phyloP scores from a whole-genome alignment of 2,797 vertebrate genomes.

The Rhinella marina region DNA sequence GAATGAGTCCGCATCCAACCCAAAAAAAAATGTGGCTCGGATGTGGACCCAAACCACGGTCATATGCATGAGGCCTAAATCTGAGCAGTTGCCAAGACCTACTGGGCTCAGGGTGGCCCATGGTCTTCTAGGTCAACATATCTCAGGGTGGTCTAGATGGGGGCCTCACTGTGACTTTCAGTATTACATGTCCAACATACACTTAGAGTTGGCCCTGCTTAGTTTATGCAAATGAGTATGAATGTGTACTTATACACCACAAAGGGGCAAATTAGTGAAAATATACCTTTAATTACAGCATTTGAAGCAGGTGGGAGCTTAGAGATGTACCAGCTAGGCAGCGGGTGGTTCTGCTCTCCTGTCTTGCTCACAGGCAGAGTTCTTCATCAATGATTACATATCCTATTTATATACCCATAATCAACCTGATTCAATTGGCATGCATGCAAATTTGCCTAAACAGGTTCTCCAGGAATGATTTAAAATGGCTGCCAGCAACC shows the following conservation, averaged over 20 bases:
- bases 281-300: not conserved
- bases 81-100: too few species aligned
- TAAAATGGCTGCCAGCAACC: too few species aligned
- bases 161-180: not conserved
- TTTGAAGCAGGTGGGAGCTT: not conserved
- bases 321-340: not conserved
- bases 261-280: not conserved
- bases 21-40: too few species aligned
- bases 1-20: too few species aligned
- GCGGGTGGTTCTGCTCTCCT: not conserved
- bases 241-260: not conserved
- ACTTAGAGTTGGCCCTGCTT: not conserved
- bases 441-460: not conserved
- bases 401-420: slow-evolving; percentile 26
- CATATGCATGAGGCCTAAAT: too few species aligned
- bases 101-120: not conserved
- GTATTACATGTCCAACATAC: not conserved
- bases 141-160: not conserved
- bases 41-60: too few species aligned
- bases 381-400: not conserved
- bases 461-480: too few species aligned
- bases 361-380: not conserved
- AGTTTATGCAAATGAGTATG: not conserved
- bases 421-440: not conserved
- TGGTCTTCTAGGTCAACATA: not conserved